Evolutionary conservation across 2,113 vertebrate species (phyloP).

Genomic region (Hippocampus comes): DNA sequence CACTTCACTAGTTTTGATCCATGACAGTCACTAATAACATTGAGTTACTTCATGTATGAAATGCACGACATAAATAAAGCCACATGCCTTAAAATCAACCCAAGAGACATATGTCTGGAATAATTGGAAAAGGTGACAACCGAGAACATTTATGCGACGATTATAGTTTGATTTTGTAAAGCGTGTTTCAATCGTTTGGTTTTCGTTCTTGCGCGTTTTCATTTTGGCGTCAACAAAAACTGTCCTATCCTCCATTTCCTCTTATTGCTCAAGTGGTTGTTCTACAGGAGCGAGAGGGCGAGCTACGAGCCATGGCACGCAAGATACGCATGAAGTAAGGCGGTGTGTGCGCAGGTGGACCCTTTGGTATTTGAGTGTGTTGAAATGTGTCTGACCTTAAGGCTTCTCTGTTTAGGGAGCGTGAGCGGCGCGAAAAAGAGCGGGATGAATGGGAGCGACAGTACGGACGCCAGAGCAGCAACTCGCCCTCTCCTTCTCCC

Average conservation of each 20-base stretch:
- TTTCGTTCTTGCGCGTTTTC: background rate
- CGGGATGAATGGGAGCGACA: slow-evolving; percentile 90
- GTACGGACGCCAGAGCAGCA: slow-evolving; percentile 86
- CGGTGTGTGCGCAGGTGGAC: slow-evolving; percentile 10
- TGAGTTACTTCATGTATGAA: too few relatives aligned
- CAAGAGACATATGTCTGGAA: too few relatives aligned
- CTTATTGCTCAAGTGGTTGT: slow-evolving; percentile 20
- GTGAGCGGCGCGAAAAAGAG: slow-evolving; percentile 87
- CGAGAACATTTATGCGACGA: too few relatives aligned
- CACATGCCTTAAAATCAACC: too few relatives aligned
- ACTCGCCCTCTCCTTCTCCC: slow-evolving; percentile 84
- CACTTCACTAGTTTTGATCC: too few relatives aligned
- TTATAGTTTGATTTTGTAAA: too few relatives aligned
- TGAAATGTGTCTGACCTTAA: slow-evolving; percentile 33
- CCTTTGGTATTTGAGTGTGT: slow-evolving; percentile 32
- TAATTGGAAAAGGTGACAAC: too few relatives aligned
- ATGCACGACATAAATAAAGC: too few relatives aligned
- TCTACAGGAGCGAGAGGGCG: slow-evolving; percentile 87
- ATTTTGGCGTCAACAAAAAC: background rate
- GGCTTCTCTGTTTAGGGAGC: slow-evolving; percentile 74
- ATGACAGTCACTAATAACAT: too few relatives aligned
- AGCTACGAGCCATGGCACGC: slow-evolving; percentile 90
- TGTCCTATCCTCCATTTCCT: background rate
- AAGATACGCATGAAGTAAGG: slow-evolving; percentile 95
- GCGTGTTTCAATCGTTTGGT: too few relatives aligned